phyloP scores from a whole-genome alignment of 92 coral and sea anemone species.

The Porites cylindrica region DNA sequence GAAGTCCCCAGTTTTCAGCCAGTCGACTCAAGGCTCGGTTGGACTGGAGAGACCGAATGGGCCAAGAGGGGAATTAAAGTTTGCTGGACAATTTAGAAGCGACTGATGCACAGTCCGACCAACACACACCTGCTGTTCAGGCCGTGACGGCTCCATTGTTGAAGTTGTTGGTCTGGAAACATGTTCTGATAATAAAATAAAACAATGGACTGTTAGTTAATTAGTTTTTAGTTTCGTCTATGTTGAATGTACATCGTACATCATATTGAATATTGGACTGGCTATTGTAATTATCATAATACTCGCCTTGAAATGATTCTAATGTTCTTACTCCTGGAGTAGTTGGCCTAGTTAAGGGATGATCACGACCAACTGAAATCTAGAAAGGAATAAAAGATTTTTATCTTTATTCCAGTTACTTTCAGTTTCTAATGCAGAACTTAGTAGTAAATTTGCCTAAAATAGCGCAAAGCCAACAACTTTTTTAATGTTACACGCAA shows the following conservation, averaged over 20 bases:
- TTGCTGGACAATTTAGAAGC: not conserved
- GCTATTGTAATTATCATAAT: not conserved
- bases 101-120: not conserved
- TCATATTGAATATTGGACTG: too few species aligned
- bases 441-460: too few species aligned
- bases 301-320: slow-evolving; percentile 73
- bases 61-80: not conserved
- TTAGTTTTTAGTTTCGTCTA: not conserved
- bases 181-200: slow-evolving; percentile 34
- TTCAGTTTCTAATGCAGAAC: too few species aligned
- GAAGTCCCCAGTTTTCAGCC: not conserved
- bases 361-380: slow-evolving; percentile 80
- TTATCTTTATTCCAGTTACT: too few species aligned
- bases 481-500: too few species aligned
- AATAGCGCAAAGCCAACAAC: too few species aligned
- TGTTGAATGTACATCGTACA: not conserved
- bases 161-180: slow-evolving; percentile 69
- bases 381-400: slow-evolving; percentile 8
- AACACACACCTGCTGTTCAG: slow-evolving; percentile 61
- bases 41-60: too few species aligned
- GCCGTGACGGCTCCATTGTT: slow-evolving; percentile 39
- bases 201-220: not conserved
- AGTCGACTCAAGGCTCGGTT: not conserved
- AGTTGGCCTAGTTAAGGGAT: slow-evolving; percentile 95
- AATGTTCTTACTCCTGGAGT: slow-evolving; percentile 85